Evolutionary conservation across 2,797 vertebrate species (phyloP), one percentile per base, ranked within the genome.

Genomic region (Falco columbarius): DNA sequence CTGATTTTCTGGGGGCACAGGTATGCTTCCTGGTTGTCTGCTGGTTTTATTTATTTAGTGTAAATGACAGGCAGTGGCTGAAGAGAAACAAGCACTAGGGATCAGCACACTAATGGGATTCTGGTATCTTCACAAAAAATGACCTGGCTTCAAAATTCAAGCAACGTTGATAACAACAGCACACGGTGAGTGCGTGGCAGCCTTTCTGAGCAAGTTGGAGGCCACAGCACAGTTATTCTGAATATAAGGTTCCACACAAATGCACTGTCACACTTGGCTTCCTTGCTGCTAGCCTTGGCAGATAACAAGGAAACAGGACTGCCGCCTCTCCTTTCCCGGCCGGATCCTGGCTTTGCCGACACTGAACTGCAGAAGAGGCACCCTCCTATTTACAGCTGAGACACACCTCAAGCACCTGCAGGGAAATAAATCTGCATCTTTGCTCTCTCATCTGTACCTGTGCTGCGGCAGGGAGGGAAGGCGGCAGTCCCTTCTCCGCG

Each of bases 141-240:
- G 51, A 36, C 17, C 20, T 61, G 58, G 42, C 51, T 38, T 82
- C 59, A 62, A 15, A 74, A 27, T 36, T n/a, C 54, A 76, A 51
- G 21, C 52, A 21, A 13, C 27, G 7, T 1, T 30, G 29, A 23
- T 18, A 40, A 14, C 38, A 23, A 22, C 47, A 36, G 7, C 36
- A 22, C 44, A 8, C 1, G 56, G 8, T 29, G 29, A 38, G 42
- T 6, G 47, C 2, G 0, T 3, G 34, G 47, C 42, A 74, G 54
- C 55, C 63, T 36, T 51, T 7, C 19, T 3, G 32, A 83, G n/a
- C n/a, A 17, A 52, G 55, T 23, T 55, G 72, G 59, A 80, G 51
- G 70, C 52, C 1, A 0, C 0, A 44, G 75, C 40, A n/a, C n/a
- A 22, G 27, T 63, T 29, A 15, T 18, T 52, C 42, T 59, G 54